Base-by-base conservation (phyloP, 2,113 vertebrate species). In the Mormyrus lacerda region DNA sequence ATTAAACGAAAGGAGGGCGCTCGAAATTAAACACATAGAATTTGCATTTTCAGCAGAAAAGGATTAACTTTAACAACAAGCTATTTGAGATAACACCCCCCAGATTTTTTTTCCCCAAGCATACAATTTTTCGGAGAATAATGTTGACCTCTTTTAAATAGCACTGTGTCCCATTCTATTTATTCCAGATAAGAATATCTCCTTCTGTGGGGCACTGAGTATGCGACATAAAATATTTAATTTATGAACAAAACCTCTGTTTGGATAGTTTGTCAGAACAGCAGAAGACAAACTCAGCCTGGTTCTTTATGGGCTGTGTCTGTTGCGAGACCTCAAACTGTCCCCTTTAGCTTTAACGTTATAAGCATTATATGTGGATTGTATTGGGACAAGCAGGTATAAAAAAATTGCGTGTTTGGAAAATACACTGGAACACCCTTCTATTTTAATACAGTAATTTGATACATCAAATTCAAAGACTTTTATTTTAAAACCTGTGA, bases 1-100 rank as follows among this genome's bases (percentile, higher is more conserved):
- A 89, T 89, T 89, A 89, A 89, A 85, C 39, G 21, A 42, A 82
- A 61, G 79, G 51, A 82, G 51, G 87, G 13, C 53, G 79, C 48
- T 89, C 51, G 79, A 85, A 89, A 89, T 89, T 89, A 89, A 89
- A 89, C 88, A 89, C 39, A 8, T 17, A 89, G 88, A 89, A 89
- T 89, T 85, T 84, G 88, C 88, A 55, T 89, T 89, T 89, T 84
- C 79, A 89, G 88, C 88, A 89, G 79, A 89, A 89, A 61, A 85
- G 88, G 79, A 89, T 89, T 89, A 89, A 89, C 79, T 55, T 89
- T 83, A 84, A 55, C 76, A 84, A 89, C 88, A 89, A 31, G 79
- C 76, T 44, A 61, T 84, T 44, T 79, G 48, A 44, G 55, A 88
- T 88, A 88, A 50, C 87, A 21, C 42, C 87, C 31, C 48, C 73